Percentiles rank a stretch among this genome's conserved stretches.
These are phyloP conservation scores for Rhea pennata DNA, from an alignment of 2,113 vertebrate genomes.

Conservation along the genomic window DNA sequence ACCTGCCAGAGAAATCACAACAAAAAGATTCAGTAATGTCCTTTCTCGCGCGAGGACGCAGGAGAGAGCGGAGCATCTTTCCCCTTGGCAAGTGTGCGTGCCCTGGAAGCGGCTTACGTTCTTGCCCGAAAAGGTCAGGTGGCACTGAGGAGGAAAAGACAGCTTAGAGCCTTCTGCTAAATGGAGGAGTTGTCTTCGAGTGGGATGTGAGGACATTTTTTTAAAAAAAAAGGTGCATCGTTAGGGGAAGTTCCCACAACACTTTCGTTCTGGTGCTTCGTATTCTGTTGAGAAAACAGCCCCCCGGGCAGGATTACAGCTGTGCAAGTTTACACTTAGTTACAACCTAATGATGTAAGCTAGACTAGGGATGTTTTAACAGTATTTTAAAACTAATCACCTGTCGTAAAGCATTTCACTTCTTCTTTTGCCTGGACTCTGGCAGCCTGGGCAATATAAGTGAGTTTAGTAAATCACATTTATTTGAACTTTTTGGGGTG, in stretches of 20 bases:
- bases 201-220: conserved; percentile 32
- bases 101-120: not conserved
- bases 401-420: not conserved
- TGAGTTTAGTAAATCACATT: not conserved
- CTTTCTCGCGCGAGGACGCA: conserved; percentile 5
- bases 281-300: not conserved
- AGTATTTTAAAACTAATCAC: not conserved
- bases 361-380: not conserved
- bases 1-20: conserved; percentile 18
- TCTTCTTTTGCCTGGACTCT: not conserved
- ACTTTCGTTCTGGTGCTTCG: not conserved
- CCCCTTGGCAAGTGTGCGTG: not conserved
- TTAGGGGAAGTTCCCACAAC: not conserved
- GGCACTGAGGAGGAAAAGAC: not conserved
- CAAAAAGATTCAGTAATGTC: not conserved
- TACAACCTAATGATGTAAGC: not conserved
- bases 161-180: not conserved
- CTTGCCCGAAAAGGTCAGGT: not conserved
- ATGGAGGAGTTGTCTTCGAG: not conserved
- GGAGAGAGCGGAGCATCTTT: not conserved
- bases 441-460: not conserved
- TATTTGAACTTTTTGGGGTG: not conserved
- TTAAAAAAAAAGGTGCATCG: conserved; percentile 30
- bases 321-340: not conserved
- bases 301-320: not conserved